phyloP scores from a whole-genome alignment of 23 tunicate genomes.

The Clavelina lepadiformis region DNA sequence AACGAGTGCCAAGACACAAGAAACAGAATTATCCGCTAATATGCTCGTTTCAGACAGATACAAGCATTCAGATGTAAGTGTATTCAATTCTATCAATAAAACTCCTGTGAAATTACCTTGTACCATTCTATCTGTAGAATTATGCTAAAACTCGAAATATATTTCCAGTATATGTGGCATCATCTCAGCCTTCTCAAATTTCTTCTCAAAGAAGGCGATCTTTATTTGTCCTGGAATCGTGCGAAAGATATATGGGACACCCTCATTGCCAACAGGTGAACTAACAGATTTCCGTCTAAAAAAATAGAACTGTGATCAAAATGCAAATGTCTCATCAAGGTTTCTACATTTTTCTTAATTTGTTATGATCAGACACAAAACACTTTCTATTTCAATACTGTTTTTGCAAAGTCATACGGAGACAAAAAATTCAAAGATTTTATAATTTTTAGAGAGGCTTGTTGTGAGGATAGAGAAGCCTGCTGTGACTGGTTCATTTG shows the following conservation, averaged over 20 bases:
- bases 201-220: conserved; percentile 66
- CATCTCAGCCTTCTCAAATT: conserved; percentile 65
- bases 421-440: no score
- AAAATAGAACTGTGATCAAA: no score
- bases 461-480: conserved; percentile 45
- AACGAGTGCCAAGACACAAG: conserved; percentile 39
- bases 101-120: neutral
- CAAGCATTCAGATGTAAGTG: conserved; percentile 70
- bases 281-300: no score
- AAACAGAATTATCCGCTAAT: conserved; percentile 38
- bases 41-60: conserved; percentile 44
- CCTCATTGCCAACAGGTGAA: conserved; percentile 52
- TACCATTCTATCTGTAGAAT: neutral
- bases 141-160: neutral
- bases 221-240: conserved; percentile 57
- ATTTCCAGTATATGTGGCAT: conserved; percentile 58
- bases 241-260: conserved; percentile 78
- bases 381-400: no score
- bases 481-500: conserved; percentile 62
- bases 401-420: no score
- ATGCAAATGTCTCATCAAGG: no score
- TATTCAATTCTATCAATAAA: neutral
- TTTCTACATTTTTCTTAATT: no score
- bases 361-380: no score
- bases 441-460: conserved; percentile 68